Base-by-base conservation (phyloP, 2,113 vertebrate genomes). In the Cyanocitta stelleri region DNA sequence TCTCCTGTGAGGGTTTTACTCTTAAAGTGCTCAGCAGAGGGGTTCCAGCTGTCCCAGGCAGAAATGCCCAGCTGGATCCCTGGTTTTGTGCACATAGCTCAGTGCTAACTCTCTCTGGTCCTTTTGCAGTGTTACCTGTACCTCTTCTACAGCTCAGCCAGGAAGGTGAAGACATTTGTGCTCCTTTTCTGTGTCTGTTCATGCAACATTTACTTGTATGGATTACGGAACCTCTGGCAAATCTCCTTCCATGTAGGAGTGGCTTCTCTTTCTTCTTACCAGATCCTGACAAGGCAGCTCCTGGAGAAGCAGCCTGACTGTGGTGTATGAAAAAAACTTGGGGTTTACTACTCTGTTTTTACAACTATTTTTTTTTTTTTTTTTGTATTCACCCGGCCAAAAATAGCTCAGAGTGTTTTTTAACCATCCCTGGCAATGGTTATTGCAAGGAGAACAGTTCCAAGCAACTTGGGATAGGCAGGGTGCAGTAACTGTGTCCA, bases 221-320 rank as follows among this genome's bases (percentile, higher is more conserved):
- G 99, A 82, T 93, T 98, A 88, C 95, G 99, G 97, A 99, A 99
- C 93, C 37, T 95, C 69, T 99, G 99, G 99, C 99, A 99, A 90
- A 98, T 99, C 71, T 83, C 98, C 39, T 99, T 99, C 97, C 99
- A 99, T 95, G 43, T 99, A 21, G 98, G 97, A 4, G 99, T 99
- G 77, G 99, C 99, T 7, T 97, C 96, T 56, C 94, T 99, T 44
- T 98, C 99, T 41, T 99, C 98, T 0, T 51, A 98, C 7, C 98
- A 99, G 97, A 99, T 98, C 69, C 95, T 99, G 88, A 97, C 96
- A 1, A 97, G 99, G 83, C 99, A 98, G 93, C 97, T 98, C 7
- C 94, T 98, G 88, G 99, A 99, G 95, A 98, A 98, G 92, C 97
- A 91, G 64, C 92, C 89, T 5, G 99, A 99, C 97, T 98, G 96